Evolutionary conservation across 2,888 invertebrate species (phyloP).

Genomic region (Pandemis cinnamomeana): DNA sequence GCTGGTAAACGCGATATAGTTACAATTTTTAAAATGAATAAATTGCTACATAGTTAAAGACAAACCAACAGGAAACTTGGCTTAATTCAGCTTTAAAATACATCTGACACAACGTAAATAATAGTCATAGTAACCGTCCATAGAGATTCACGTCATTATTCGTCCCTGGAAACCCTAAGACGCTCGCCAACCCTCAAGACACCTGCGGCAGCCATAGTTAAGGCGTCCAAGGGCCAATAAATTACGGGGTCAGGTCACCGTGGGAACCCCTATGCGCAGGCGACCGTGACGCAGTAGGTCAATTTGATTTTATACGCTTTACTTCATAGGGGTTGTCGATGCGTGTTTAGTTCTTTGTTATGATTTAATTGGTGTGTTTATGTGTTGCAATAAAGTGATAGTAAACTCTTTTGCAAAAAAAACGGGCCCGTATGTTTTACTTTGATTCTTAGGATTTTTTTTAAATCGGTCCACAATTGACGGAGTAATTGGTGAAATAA

Average conservation of each 20-base stretch:
- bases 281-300: conserved; percentile 68
- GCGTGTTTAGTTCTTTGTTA: conserved; percentile 8
- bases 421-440: neutral
- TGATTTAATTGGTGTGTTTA: neutral
- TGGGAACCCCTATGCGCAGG: conserved; percentile 73
- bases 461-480: no score
- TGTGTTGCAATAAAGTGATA: neutral
- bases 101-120: no score
- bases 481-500: no score
- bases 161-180: conserved; percentile 28
- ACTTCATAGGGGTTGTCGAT: conserved; percentile 28
- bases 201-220: conserved; percentile 78
- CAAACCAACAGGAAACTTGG: no score
- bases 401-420: neutral
- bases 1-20: no score
- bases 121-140: no score
- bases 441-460: neutral
- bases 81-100: no score
- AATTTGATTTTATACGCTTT: conserved; percentile 40
- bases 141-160: no score
- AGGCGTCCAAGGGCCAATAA: conserved; percentile 73
- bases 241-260: conserved; percentile 81
- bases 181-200: conserved; percentile 70
- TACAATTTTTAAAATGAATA: no score
- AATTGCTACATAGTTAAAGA: no score